These are phyloP conservation scores for Zaprionus gabonicus DNA, from an alignment of 1,140 invertebrate genomes.

Conservation along the genomic window DNA sequence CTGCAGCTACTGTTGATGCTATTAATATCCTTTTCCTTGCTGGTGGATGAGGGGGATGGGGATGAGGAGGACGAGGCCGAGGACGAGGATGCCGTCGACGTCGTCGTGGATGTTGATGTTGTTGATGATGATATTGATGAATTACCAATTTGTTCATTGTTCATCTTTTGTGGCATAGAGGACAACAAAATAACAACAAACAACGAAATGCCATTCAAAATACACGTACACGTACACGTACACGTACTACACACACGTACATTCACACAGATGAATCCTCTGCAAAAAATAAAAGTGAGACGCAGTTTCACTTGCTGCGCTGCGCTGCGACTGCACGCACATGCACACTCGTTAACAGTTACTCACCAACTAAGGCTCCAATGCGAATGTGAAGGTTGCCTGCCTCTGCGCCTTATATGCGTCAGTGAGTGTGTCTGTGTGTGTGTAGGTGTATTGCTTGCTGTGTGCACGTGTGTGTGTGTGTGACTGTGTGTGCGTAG, in stretches of 20 bases:
- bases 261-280: not conserved
- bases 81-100: no score
- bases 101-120: conserved; percentile 17
- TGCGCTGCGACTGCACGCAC: not conserved
- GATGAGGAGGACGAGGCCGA: no score
- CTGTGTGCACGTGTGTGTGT: not conserved
- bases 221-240: not conserved
- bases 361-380: conserved; percentile 31
- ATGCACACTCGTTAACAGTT: conserved; percentile 21
- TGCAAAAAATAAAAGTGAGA: conserved; percentile 3
- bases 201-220: conserved; percentile 58
- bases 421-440: not conserved
- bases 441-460: not conserved
- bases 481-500: not conserved
- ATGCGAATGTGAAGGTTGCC: conserved; percentile 5
- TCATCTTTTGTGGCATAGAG: conserved; percentile 53
- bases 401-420: not conserved
- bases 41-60: no score
- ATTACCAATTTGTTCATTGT: conserved; percentile 58
- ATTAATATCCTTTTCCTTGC: conserved; percentile 18
- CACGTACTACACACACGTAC: conserved; percentile 5
- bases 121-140: conserved; percentile 47
- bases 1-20: conserved; percentile 1
- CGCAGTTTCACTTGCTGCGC: conserved; percentile 1
- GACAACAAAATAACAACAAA: conserved; percentile 21